A percentile compares a stretch with the other conserved stretches of the same genome.
Conservation (phyloP, 2,797 vertebrate species). For the Ataeniobius toweri region DNA sequence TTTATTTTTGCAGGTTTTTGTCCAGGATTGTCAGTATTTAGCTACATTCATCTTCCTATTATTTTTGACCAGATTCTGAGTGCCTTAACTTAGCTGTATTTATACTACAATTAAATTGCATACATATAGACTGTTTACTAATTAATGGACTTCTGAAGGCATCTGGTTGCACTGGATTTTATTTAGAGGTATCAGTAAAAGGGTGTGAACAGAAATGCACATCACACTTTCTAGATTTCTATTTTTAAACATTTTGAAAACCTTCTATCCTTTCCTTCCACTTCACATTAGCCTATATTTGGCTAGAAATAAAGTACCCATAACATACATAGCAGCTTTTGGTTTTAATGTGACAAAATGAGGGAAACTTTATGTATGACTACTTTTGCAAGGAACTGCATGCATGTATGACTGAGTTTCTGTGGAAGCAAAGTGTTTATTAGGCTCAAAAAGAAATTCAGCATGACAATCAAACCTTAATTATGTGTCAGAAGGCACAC, state of each 20-base stretch:
- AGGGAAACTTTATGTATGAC: neutral
- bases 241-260: neutral
- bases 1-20: too few relatives aligned
- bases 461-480: slow-evolving; percentile 69
- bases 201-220: too few relatives aligned
- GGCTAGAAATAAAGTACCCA: neutral
- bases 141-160: too few relatives aligned
- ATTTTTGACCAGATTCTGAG: too few relatives aligned
- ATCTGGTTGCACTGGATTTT: too few relatives aligned
- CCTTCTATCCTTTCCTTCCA: neutral
- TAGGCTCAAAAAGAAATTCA: slow-evolving; percentile 53
- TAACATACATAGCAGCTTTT: neutral
- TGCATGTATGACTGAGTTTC: neutral
- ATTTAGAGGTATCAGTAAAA: too few relatives aligned
- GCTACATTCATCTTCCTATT: too few relatives aligned
- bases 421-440: slow-evolving; percentile 46
- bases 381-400: neutral
- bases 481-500: slow-evolving; percentile 69
- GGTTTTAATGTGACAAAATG: neutral
- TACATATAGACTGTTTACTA: too few relatives aligned
- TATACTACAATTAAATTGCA: too few relatives aligned
- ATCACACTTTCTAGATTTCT: too few relatives aligned
- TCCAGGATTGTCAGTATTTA: too few relatives aligned
- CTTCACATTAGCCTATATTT: neutral
- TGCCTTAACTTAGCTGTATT: too few relatives aligned